These are phyloP conservation scores for Brachyrhaphis roseni DNA, from an alignment of 2,797 vertebrate genomes.

Conservation along the genomic window DNA sequence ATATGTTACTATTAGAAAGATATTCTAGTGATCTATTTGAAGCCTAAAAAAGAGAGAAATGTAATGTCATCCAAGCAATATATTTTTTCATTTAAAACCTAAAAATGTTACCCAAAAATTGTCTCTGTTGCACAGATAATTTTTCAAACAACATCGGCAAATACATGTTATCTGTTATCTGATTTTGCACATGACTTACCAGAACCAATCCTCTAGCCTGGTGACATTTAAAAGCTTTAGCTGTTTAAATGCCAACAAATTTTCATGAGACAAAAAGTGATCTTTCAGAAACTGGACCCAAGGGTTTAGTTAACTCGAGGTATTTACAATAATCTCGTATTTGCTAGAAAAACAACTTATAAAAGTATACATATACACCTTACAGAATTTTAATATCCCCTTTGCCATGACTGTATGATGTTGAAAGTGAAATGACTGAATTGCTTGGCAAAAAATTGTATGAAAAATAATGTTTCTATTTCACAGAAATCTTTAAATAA, in stretches of 20 bases:
- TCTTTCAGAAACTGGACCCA: not conserved
- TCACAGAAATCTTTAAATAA: not conserved
- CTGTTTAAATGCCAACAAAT: not conserved
- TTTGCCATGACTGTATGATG: not conserved
- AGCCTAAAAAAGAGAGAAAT: not conserved
- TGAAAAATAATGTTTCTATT: not conserved
- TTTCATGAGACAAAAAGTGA: not conserved
- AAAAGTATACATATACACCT: not conserved
- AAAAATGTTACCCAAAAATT: not conserved
- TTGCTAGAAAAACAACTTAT: not conserved
- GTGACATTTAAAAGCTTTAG: constrained; percentile 7
- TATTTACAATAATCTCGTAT: not conserved
- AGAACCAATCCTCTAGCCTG: not conserved
- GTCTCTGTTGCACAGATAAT: not conserved
- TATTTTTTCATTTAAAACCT: not conserved
- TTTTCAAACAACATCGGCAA: not conserved
- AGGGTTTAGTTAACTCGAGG: not conserved
- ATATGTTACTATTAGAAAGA: not conserved
- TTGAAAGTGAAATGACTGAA: not conserved
- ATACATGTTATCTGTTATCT: not conserved
- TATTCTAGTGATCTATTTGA: not conserved
- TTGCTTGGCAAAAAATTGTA: not conserved
- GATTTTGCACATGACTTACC: constrained; percentile 7
- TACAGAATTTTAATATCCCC: not conserved
- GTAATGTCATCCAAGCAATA: not conserved